Percentiles rank a stretch among this genome's conserved stretches.
These are phyloP conservation scores for Tetrao urogallus DNA, from an alignment of 2,113 vertebrate genomes.

Conservation along the genomic window DNA sequence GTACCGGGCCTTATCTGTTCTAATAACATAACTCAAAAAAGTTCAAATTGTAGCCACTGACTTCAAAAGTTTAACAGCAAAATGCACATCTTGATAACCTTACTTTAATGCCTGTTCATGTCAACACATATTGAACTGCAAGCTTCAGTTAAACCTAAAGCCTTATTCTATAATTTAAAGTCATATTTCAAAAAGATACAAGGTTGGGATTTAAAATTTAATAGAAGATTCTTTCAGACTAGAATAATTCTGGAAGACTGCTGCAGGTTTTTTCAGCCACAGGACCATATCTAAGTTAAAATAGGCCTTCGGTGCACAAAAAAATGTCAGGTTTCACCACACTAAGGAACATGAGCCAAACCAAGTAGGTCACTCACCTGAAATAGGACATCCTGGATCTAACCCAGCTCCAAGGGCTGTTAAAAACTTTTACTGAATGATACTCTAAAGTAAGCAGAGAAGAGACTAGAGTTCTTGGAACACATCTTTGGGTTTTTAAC, in stretches of 20 bases:
- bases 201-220: neutral
- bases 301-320: neutral
- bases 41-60: neutral
- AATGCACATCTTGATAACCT: neutral
- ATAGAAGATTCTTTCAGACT: neutral
- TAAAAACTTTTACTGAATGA: neutral
- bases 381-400: neutral
- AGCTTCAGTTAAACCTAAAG: neutral
- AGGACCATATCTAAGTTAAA: neutral
- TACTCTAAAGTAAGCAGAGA: neutral
- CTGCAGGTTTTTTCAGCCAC: neutral
- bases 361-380: neutral
- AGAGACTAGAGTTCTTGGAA: neutral
- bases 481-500: neutral
- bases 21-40: neutral
- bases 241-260: neutral
- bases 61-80: neutral
- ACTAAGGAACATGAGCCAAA: neutral
- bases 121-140: neutral
- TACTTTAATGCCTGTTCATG: neutral
- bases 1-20: neutral
- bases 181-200: neutral
- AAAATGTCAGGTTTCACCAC: neutral
- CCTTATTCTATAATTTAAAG: neutral
- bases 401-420: neutral